Conservation (phyloP, 2,888 invertebrate species). For the Eucriotettix oculatus region DNA sequence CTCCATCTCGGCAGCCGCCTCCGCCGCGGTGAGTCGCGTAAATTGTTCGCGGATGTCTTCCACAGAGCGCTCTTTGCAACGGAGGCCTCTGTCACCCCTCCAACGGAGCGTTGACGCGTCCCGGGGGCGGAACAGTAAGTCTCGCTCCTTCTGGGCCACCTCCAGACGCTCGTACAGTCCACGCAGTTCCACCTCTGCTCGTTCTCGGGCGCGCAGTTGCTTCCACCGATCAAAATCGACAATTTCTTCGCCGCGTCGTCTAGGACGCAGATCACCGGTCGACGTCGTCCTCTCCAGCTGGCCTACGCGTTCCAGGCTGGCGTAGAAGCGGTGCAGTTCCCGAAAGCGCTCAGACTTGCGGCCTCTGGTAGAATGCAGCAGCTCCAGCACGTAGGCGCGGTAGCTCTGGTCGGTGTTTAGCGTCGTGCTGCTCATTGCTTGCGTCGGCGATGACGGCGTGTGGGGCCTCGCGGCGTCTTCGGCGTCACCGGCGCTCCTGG, state of each 20-base stretch:
- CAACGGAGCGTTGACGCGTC: constrained; percentile 58
- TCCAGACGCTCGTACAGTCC: constrained; percentile 59
- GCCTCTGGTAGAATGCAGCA: constrained; percentile 37
- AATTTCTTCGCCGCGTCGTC: constrained; percentile 59
- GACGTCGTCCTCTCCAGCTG: constrained; percentile 65
- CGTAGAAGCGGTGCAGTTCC: constrained; percentile 71
- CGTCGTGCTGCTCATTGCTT: constrained; percentile 31
- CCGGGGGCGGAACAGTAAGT: constrained; percentile 64
- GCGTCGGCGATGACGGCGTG: constrained; percentile 21
- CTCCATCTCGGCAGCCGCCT: constrained; percentile 22
- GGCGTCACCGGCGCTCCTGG: constrained; percentile 48
- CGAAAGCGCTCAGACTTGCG: constrained; percentile 59
- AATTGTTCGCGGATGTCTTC: constrained; percentile 69
- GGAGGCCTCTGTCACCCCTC: constrained; percentile 56
- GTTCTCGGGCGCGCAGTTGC: constrained; percentile 57
- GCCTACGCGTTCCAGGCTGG: constrained; percentile 67
- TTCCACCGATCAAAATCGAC: constrained; percentile 81
- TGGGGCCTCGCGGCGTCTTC: constrained; percentile 22
- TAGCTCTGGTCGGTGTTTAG: constrained; percentile 34
- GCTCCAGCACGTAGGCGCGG: constrained; percentile 46
- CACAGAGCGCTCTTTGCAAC: constrained; percentile 72
- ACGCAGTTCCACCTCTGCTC: constrained; percentile 67
- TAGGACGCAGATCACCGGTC: constrained; percentile 46
- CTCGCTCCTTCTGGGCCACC: constrained; percentile 63
- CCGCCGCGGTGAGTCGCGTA: constrained; percentile 34